Conservation (phyloP, 2,113 vertebrate species). For the Cyanocitta stelleri region DNA sequence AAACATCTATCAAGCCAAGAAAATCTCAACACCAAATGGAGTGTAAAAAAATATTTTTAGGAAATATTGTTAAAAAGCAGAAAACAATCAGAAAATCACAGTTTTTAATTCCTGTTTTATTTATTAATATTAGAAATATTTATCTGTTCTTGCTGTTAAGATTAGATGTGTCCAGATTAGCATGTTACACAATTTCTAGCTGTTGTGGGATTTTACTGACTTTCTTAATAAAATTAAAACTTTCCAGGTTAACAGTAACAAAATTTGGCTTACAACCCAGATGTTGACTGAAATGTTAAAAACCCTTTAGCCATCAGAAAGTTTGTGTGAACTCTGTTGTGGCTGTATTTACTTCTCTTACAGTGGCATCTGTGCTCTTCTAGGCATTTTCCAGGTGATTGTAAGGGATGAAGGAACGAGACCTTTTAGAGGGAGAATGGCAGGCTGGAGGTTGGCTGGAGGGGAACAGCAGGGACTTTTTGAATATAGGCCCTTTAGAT, state of each 20-base stretch:
- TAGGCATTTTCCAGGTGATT: not conserved
- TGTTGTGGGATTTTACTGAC: not conserved
- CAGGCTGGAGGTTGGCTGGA: not conserved
- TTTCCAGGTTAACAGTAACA: not conserved
- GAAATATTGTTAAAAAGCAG: not conserved
- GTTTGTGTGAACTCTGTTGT: not conserved
- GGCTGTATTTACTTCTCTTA: not conserved
- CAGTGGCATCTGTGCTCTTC: not conserved
- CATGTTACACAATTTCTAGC: not conserved
- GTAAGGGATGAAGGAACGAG: not conserved
- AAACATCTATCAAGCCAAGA: not conserved
- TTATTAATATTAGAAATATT: not conserved
- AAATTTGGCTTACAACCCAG: not conserved
- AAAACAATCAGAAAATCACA: not conserved
- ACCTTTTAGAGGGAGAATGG: not conserved
- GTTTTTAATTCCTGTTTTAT: not conserved
- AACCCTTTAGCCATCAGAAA: not conserved
- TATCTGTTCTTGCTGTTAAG: not conserved
- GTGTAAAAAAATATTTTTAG: accelerated
- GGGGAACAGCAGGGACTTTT: not conserved
- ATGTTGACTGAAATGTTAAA: not conserved
- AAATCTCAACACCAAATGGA: not conserved
- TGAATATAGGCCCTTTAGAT: not conserved
- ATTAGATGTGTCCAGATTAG: not conserved
- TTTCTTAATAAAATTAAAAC: not conserved